Evolutionary conservation across 1,140 invertebrate genomes (phyloP), one percentile per base, ranked within the genome.

Genomic region (Sycophaga agraensis): DNA sequence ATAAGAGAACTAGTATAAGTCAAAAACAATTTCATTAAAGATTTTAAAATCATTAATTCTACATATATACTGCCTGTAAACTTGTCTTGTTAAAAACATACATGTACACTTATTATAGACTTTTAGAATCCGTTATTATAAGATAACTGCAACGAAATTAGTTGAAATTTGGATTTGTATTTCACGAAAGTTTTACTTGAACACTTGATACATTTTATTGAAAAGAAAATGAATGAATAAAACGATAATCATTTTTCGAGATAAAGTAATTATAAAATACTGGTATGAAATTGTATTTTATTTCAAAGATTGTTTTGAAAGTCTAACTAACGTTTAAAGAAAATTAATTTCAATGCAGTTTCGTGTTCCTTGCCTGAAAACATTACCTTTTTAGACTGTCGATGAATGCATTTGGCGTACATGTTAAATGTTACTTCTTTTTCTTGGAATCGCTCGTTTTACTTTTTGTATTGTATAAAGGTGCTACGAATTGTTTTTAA

Each of bases 321-420:
- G 4, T 11, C 11, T 11, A 31, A 31, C n/a, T n/a, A n/a, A n/a
- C n/a, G n/a, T 31, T 11, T 31, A 6, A 31, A 39, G 24, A 28
- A 42, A 34, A 55, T 54, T 61, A 54, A 61, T 55, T 61, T 55
- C 51, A 39, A 9, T 53, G 49, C 48, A 59, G 17, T 43, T 19
- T 14, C 12, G 24, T n/a, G 21, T 35, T 57, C 31, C 35, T 50
- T 60, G 12, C n/a, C 40, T 53, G 8, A 17, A 53, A 45, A 53
- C 14, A 59, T 37, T 16, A 39, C 22, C 35, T 60, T 51, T 22
- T 31, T 61, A 61, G 51, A 55, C 51, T 48, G 49, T 35, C 43
- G 28, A 37, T 53, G 14, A 54, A 48, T 55, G 50, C 51, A 48
- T 61, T 61, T 61, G n/a, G 21, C 51, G 21, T 40, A 43, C 31